These are phyloP conservation scores for Leucoraja erinaceus DNA, from an alignment of 2,113 vertebrate species.

Conservation along the genomic window DNA sequence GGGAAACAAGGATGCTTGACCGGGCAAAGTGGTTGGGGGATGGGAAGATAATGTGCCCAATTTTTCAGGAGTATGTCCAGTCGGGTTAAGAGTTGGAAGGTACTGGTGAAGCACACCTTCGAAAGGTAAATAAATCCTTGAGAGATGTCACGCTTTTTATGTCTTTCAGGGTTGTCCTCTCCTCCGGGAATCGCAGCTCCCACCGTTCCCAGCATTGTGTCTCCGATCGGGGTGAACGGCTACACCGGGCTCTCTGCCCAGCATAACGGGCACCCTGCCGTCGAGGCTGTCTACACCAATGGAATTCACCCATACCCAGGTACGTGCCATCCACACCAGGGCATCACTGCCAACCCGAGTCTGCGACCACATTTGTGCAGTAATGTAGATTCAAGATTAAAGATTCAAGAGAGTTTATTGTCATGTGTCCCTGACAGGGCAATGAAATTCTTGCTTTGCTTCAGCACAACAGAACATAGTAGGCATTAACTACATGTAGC, in stretches of 20 bases:
- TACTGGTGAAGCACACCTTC: background rate
- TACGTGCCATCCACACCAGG: slow-evolving; percentile 40
- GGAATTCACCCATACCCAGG: slow-evolving; percentile 86
- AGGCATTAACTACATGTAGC: too few relatives aligned
- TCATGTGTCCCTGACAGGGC: too few relatives aligned
- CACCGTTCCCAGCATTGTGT: slow-evolving; percentile 78
- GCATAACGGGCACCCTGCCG: slow-evolving; percentile 79
- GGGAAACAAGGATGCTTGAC: background rate
- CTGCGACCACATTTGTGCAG: background rate
- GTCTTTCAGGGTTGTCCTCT: slow-evolving; percentile 76
- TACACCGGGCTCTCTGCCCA: slow-evolving; percentile 52
- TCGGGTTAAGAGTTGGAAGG: background rate
- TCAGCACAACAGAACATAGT: too few relatives aligned
- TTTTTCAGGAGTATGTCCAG: background rate
- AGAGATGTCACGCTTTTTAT: background rate
- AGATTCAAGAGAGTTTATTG: too few relatives aligned
- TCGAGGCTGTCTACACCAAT: slow-evolving; percentile 90
- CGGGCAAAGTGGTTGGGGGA: background rate
- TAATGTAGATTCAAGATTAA: too few relatives aligned
- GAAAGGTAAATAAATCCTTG: background rate
- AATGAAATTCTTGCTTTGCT: too few relatives aligned
- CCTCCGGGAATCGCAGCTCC: slow-evolving; percentile 85
- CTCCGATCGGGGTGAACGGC: slow-evolving; percentile 59
- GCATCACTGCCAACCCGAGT: background rate
- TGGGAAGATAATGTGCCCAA: background rate